These are phyloP conservation scores for Hermatobates lingyangjiaoensis DNA, from an alignment of 1,140 invertebrate species.

Conservation along the genomic window DNA sequence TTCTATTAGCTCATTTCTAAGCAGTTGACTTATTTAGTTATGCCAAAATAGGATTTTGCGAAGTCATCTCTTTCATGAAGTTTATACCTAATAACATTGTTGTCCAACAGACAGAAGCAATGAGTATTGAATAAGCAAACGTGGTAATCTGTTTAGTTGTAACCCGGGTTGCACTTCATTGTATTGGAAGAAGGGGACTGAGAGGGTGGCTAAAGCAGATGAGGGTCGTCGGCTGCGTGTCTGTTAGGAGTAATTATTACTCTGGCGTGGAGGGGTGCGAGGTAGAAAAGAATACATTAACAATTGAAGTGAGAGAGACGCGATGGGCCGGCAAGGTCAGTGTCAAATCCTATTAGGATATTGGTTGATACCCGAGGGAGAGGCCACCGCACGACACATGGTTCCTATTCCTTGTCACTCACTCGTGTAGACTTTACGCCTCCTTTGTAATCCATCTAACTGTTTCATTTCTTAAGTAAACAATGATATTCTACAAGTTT, in stretches of 20 bases:
- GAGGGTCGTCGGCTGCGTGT: neutral
- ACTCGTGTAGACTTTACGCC: neutral
- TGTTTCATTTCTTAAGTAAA: neutral
- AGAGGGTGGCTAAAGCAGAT: neutral
- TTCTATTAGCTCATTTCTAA: too few relatives aligned
- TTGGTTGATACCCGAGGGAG: neutral
- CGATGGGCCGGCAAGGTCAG: neutral
- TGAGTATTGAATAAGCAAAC: too few relatives aligned
- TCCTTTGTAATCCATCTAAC: neutral
- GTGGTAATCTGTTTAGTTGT: too few relatives aligned
- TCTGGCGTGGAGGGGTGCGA: neutral
- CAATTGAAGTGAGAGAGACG: neutral
- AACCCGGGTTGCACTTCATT: too few relatives aligned
- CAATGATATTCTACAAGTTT: too few relatives aligned
- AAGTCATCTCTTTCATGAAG: too few relatives aligned
- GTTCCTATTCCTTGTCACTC: neutral
- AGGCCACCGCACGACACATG: neutral
- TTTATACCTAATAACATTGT: too few relatives aligned
- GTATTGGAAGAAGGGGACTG: neutral
- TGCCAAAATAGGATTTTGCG: too few relatives aligned
- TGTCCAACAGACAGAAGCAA: too few relatives aligned
- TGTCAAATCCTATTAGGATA: slow-evolving; percentile 2
- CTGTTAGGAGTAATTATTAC: slow-evolving; percentile 3
- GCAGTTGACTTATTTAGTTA: too few relatives aligned
- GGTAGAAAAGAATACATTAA: neutral